Conservation (phyloP, 2,888 invertebrate genomes). For the Physocephala rufipes region DNA sequence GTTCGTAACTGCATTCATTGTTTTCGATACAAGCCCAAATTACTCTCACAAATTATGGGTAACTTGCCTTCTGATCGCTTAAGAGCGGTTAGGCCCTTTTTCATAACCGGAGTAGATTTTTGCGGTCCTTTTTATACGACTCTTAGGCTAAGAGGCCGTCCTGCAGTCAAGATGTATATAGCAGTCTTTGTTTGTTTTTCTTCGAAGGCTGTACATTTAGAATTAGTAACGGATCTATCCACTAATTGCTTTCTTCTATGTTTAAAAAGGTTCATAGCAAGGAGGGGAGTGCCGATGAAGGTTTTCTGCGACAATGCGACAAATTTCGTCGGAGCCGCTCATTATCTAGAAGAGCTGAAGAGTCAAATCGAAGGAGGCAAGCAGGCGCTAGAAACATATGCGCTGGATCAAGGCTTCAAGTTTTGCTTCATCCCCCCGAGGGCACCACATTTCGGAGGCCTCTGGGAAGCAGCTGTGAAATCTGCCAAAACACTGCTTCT, state of each 20-base stretch:
- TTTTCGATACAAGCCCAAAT: slow-evolving; percentile 34
- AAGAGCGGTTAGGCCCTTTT: slow-evolving; percentile 35
- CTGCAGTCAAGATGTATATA: not conserved
- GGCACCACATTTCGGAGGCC: too few relatives aligned
- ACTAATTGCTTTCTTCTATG: not conserved
- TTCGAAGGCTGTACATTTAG: not conserved
- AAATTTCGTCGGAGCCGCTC: not conserved
- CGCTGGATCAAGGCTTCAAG: not conserved
- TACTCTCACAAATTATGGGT: slow-evolving; percentile 40
- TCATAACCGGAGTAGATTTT: slow-evolving; percentile 36
- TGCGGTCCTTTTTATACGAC: slow-evolving; percentile 7
- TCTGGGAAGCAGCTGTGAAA: slow-evolving; percentile 23
- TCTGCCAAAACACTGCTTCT: slow-evolving; percentile 25
- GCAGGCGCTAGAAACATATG: not conserved
- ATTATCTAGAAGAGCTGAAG: not conserved
- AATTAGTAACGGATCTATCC: not conserved
- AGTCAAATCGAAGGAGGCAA: not conserved
- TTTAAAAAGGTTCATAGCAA: not conserved
- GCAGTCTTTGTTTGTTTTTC: not conserved
- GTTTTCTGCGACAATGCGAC: not conserved
- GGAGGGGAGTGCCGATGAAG: not conserved
- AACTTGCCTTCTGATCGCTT: slow-evolving; percentile 29
- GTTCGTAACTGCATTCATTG: slow-evolving; percentile 27
- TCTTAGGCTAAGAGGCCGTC: not conserved
- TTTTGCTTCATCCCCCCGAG: slow-evolving; percentile 36